These are phyloP conservation scores for Procavia capensis DNA, from an alignment of 2,113 vertebrate genomes.

Conservation along the genomic window DNA sequence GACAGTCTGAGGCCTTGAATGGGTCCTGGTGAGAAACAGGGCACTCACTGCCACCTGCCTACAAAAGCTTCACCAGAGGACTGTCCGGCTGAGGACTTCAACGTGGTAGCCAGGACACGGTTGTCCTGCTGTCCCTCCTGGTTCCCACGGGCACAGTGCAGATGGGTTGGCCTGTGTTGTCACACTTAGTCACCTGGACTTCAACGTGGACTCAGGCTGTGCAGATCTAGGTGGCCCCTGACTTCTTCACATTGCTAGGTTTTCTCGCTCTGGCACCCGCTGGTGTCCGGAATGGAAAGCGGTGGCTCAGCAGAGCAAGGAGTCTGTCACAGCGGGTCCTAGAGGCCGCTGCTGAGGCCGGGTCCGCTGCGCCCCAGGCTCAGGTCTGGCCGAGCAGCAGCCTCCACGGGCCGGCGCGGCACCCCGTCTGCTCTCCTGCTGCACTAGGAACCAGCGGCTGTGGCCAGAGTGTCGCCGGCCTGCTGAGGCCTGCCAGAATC, in stretches of 20 bases:
- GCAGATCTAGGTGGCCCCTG: accelerated
- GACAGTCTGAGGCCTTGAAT: neutral
- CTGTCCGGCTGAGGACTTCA: neutral
- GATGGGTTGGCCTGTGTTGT: accelerated
- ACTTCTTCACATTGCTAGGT: accelerated
- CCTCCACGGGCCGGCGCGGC: neutral
- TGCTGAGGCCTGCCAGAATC: neutral
- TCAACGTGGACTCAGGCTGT: accelerated
- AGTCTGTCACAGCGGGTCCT: accelerated
- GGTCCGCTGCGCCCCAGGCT: accelerated
- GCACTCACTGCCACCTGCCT: neutral
- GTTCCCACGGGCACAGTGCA: accelerated
- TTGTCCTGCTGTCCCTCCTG: accelerated
- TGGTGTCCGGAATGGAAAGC: neutral
- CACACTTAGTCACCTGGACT: accelerated
- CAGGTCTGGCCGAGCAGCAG: neutral
- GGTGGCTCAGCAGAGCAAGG: accelerated
- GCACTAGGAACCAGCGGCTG: neutral
- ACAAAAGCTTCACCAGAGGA: neutral
- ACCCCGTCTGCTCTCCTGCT: neutral
- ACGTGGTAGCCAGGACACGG: neutral
- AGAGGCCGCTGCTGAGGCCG: neutral
- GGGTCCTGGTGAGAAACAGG: neutral
- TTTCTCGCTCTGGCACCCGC: accelerated
- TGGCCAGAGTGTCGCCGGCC: neutral